Conservation (phyloP, 30 jellyfish, hydroid and myxozoan species). For the Pelagia noctiluca region DNA sequence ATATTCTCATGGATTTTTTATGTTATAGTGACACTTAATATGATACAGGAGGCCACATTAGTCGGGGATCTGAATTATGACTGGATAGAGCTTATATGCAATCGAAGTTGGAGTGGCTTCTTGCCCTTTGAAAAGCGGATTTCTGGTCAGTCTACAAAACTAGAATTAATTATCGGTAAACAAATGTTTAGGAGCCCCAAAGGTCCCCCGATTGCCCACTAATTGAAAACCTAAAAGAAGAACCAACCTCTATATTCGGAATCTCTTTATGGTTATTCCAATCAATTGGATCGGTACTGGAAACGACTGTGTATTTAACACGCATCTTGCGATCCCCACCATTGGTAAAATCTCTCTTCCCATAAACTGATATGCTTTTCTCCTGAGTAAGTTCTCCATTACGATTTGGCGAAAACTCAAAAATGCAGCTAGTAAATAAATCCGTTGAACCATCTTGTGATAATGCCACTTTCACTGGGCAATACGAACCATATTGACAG, state of each 20-base stretch:
- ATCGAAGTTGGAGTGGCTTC: too few species aligned
- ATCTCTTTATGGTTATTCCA: slow-evolving; percentile 83
- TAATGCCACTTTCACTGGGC: slow-evolving; percentile 76
- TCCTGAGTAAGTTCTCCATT: slow-evolving; percentile 73
- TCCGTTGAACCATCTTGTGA: slow-evolving; percentile 78
- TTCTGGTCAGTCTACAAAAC: too few species aligned
- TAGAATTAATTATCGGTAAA: too few species aligned
- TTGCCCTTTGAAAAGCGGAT: too few species aligned
- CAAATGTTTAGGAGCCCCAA: too few species aligned
- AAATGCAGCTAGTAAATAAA: slow-evolving; percentile 72
- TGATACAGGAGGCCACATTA: too few species aligned
- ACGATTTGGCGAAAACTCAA: slow-evolving; percentile 72
- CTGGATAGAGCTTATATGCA: too few species aligned
- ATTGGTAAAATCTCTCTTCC: slow-evolving; percentile 88
- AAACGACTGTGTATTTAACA: slow-evolving; percentile 68
- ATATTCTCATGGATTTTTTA: too few species aligned
- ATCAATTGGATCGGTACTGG: slow-evolving; percentile 89
- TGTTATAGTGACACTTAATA: too few species aligned
- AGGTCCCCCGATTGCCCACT: too few species aligned
- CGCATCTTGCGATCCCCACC: slow-evolving; percentile 91
- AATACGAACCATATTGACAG: slow-evolving; percentile 60
- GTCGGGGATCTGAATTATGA: too few species aligned
- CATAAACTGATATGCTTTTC: slow-evolving; percentile 77
- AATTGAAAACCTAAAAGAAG: too few species aligned
- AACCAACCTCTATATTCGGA: slow-evolving; percentile 90